Evolutionary conservation across 2,113 vertebrate species (phyloP).

Genomic region (Mystacornis crossleyi): DNA sequence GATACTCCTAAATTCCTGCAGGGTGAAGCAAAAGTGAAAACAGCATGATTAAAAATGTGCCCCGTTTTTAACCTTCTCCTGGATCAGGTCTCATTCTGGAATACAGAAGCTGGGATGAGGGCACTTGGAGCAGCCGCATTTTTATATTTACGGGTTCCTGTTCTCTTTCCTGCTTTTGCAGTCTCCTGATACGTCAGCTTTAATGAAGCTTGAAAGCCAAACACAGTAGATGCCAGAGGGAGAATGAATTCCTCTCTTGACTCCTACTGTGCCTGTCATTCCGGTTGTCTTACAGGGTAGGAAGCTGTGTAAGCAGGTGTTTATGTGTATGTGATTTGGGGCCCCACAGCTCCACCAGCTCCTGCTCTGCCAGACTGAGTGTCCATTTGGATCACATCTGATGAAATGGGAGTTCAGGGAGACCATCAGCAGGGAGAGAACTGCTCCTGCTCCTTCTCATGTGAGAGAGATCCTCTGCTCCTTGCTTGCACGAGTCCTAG

Average conservation of each 20-base stretch:
- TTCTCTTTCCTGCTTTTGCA: neutral
- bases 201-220: neutral
- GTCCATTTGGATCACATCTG: neutral
- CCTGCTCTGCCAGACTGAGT: neutral
- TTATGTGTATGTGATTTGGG: fast-evolving
- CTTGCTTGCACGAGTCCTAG: neutral
- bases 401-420: neutral
- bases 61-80: neutral
- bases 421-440: neutral
- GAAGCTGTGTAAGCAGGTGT: neutral
- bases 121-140: neutral
- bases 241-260: neutral
- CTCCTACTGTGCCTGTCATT: neutral
- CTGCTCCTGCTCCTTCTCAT: neutral
- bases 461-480: neutral
- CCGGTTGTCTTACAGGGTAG: neutral
- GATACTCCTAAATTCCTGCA: neutral
- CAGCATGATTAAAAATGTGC: neutral
- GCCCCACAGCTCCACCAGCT: neutral
- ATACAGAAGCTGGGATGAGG: neutral
- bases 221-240: neutral
- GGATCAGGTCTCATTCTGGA: neutral
- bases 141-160: neutral
- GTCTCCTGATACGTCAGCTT: neutral
- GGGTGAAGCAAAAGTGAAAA: neutral